Base-by-base conservation (phyloP, 92 coral and sea anemone genomes). In the Umimayanthus kanabou region DNA sequence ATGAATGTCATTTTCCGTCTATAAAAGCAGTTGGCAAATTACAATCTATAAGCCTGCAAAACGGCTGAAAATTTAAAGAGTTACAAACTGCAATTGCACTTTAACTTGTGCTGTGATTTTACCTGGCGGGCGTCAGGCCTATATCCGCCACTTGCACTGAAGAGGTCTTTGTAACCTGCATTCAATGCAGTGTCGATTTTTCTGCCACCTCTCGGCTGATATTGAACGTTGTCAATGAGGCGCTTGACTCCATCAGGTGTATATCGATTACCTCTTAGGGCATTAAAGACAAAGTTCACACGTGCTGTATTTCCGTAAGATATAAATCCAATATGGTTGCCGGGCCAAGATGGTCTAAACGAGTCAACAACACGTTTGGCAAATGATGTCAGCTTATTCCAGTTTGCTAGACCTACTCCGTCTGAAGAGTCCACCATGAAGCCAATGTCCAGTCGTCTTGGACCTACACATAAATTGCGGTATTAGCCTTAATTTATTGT, bases 401-500 rank as follows among this genome's bases (percentile, higher is more conserved):
- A 94, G 71, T 91, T 86, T 14, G 40, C 39, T 4, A 7, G 22
- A 30, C 86, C 86, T 33, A 94, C 94, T 28, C 39, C 39, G 37
- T 86, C 88, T 13, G 97, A 94, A 10, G 97, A 84, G 90, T 94
- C 97, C 39, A 94, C 90, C 66, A 94, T 53, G 87, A 94, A 94
- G 20, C 97, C 97, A 76, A 94, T 82, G 87, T 94, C 95, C 15
- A 90, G 37, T 88, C 89, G 57, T 87, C 91, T 85, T 39, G 76
- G 86, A 67, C 86, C 86, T 82, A 70, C 77, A 3, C 2, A 73
- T 73, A 22, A 37, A 73, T 2, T 73, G 18, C 37, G 13, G 43
- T 26, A 29, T 7, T 53, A 53, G 20, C 4, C 4, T 53, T 11
- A 53, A 13, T 6, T 8, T 10, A 8, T 53, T 53, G 58, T 53